Evolutionary conservation across 2,888 invertebrate genomes (phyloP), one percentile per base, ranked within the genome.

Genomic region (Sipunculus nudus): DNA sequence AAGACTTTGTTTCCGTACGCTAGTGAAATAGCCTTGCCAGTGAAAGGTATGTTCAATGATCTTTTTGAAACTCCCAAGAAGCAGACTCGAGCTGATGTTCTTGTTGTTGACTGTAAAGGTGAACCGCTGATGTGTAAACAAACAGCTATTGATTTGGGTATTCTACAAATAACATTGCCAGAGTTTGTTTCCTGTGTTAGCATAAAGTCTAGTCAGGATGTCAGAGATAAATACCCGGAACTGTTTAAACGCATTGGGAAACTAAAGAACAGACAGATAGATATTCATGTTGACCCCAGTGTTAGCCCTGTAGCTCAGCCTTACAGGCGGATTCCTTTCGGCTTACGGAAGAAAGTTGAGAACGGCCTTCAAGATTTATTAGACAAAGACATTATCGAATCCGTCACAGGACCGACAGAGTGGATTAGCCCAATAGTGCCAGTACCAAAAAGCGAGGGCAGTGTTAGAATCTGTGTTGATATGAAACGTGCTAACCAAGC

Each of bases 341-440:
- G n/a, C 26, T n/a, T 48, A 8, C 28, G 56, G 3, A 21, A 38
- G 19, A 56, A 40, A 40, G 40, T 56, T 45, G 26, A 2, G 2
- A 25, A 56, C 3, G 38, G 49, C 28, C 19, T 56, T 6, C 2
- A 38, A 8, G 31, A 31, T 16, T 29, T 56, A 13, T 25, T 31
- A 31, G 38, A 47, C 4, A 16, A 31, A n/a, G 58, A 61, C 45
- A 39, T 68, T 4, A 64, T 66, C 32, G 66, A 68, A 25, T 28
- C 38, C 26, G 64, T 64, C 0, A 19, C 55, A 8, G 47, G 41
- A 2, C 65, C 62, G 16, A 64, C 65, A 16, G 53, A 57, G 2
- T 71, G 69, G 67, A 57, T 69, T 1, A 56, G 45, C 19, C 62
- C 68, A 2, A 45, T 68, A 4, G 59, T 71, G 8, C 25, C 60